Evolutionary conservation across 2,888 invertebrate genomes (phyloP), one percentile per base, ranked within the genome.

Genomic region (Polydrusus tereticollis): DNA sequence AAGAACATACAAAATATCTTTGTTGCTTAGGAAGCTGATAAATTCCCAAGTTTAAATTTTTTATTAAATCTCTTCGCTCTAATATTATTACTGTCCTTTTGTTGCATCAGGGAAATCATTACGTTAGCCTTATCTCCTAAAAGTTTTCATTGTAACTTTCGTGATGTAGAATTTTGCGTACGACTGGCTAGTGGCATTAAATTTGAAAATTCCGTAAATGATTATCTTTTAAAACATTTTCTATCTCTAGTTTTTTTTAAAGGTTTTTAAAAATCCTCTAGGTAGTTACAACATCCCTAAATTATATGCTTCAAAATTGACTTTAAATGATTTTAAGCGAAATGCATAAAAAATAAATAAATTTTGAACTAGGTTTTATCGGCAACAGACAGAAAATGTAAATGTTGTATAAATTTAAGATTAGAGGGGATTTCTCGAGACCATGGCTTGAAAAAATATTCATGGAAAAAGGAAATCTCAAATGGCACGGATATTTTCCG

Each of bases 311-410:
- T 4, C 3, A 41, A 7, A 41, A 41, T 1, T 3, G 3, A 41
- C 12, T 14, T 7, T 7, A 47, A 12, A 16, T 47, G n/a, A 50
- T 50, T 52, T 52, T 26, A 14, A 52, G 26, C 52, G 16, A 29
- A 29, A 23, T 23, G 52, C 29, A 52, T 52, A 26, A 52, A 29
- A 52, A 52, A 29, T 29, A 41, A 60, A 60, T 60, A 43, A 41
- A 60, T 41, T 41, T 23, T 43, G 26, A 3, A 20, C 20, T 43
- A 60, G 33, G 43, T 41, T 59, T 58, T 60, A 43, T 60, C 60
- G 33, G 60, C 43, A 60, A 21, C 41, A 41, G 21, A 41, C 65
- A 66, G 57, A 66, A 66, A 66, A 66, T 58, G 66, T 66, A 66
- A 41, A 58, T 57, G 58, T 58, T 45, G 57, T 21, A 66, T 66